phyloP scores from a whole-genome alignment of 2,888 invertebrate genomes.

The Stenodera caucasica region DNA sequence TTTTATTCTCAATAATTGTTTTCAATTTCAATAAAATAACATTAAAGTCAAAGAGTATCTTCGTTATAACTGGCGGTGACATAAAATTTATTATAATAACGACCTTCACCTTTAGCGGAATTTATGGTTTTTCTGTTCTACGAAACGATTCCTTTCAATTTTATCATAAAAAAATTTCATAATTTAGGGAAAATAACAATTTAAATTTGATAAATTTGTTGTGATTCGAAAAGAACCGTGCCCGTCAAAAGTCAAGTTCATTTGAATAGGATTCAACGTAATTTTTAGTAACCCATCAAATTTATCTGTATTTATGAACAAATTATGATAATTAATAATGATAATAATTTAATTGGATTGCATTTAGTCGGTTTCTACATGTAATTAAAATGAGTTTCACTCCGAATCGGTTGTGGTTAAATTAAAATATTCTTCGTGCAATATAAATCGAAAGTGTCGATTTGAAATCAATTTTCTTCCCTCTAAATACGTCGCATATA shows the following conservation, averaged over 20 bases:
- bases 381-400: background rate
- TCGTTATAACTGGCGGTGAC: background rate
- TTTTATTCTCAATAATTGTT: too few relatives aligned
- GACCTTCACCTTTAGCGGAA: slow-evolving; percentile 1
- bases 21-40: too few relatives aligned
- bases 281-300: background rate
- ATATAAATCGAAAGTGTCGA: background rate
- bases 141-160: background rate
- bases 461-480: too few relatives aligned
- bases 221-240: too few relatives aligned
- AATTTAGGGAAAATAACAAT: too few relatives aligned
- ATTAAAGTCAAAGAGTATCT: background rate
- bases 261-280: background rate
- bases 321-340: background rate
- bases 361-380: background rate
- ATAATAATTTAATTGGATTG: background rate
- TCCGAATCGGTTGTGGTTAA: background rate
- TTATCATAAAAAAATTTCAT: too few relatives aligned
- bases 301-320: background rate
- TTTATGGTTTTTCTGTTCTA: background rate
- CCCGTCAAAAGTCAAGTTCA: slow-evolving; percentile 1
- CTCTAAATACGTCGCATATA: too few relatives aligned
- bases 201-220: too few relatives aligned
- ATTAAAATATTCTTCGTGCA: background rate
- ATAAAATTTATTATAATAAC: background rate